phyloP scores from a whole-genome alignment of 2,888 invertebrate species.

The Sphaeridia pumilis region DNA sequence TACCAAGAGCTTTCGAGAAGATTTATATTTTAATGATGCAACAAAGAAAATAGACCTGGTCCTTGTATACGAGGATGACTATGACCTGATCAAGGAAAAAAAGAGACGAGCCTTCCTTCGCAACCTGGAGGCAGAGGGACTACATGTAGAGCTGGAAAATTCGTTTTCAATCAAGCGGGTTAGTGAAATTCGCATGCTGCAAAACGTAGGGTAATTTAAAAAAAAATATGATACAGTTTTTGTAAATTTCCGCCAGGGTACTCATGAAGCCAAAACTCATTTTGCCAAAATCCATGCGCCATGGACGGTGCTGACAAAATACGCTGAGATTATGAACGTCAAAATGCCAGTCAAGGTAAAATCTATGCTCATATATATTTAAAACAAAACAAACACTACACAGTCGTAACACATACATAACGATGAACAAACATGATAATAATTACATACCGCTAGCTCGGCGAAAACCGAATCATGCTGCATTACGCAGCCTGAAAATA shows the following conservation, averaged over 20 bases:
- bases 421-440: too few relatives aligned
- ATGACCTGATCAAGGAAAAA: conserved; percentile 59
- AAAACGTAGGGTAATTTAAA: too few relatives aligned
- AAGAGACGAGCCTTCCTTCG: conserved; percentile 62
- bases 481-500: too few relatives aligned
- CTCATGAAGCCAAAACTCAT: conserved; percentile 66
- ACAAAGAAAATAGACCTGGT: conserved; percentile 77
- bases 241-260: conserved; percentile 30
- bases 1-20: conserved; percentile 15
- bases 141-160: conserved; percentile 72
- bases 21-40: conserved; percentile 50
- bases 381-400: too few relatives aligned
- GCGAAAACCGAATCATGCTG: too few relatives aligned
- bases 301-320: conserved; percentile 73
- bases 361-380: too few relatives aligned
- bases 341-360: conserved; percentile 68
- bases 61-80: conserved; percentile 58
- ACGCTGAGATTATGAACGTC: conserved; percentile 77
- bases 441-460: too few relatives aligned
- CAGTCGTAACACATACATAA: too few relatives aligned
- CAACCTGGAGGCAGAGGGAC: conserved; percentile 65
- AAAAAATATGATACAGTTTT: too few relatives aligned
- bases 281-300: conserved; percentile 83
- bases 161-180: conserved; percentile 39
- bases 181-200: too few relatives aligned